Evolutionary conservation across 1,140 invertebrate species (phyloP).

Genomic region (Zaprionus tsacasi): DNA sequence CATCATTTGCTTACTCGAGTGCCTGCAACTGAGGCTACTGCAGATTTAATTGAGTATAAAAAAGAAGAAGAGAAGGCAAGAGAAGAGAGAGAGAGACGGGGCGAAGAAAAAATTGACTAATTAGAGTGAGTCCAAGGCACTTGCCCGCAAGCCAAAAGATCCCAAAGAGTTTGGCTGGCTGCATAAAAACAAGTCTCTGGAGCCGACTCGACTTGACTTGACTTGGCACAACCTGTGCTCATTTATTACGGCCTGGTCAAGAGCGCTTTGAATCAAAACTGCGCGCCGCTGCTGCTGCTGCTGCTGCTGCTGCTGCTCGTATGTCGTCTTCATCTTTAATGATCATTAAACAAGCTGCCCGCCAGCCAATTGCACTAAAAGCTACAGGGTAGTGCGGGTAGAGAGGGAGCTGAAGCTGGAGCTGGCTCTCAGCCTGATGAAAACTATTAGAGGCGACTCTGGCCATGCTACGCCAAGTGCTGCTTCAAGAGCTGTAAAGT

Average conservation of each 20-base stretch:
- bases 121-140: slow-evolving; percentile 78
- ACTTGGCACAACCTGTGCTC: slow-evolving; percentile 66
- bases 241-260: slow-evolving; percentile 81
- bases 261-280: slow-evolving; percentile 79
- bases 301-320: slow-evolving; percentile 38
- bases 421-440: slow-evolving; percentile 64
- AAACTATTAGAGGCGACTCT: slow-evolving; percentile 71
- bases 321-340: slow-evolving; percentile 79
- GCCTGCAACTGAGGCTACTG: slow-evolving; percentile 49
- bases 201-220: slow-evolving; percentile 17
- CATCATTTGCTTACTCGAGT: slow-evolving; percentile 80
- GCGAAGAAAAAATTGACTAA: slow-evolving; percentile 78
- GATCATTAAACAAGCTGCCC: slow-evolving; percentile 79
- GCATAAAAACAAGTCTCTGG: slow-evolving; percentile 64
- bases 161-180: slow-evolving; percentile 41
- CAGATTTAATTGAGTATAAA: slow-evolving; percentile 82
- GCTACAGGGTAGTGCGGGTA: slow-evolving; percentile 46
- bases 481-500: slow-evolving; percentile 66
- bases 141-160: slow-evolving; percentile 63
- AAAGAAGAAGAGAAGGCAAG: slow-evolving; percentile 23
- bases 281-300: slow-evolving; percentile 37
- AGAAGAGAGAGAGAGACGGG: neutral
- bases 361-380: slow-evolving; percentile 82
- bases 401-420: neutral
- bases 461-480: slow-evolving; percentile 34